Base-by-base conservation (phyloP, 2,888 invertebrate species). In the Agrilus mali region DNA sequence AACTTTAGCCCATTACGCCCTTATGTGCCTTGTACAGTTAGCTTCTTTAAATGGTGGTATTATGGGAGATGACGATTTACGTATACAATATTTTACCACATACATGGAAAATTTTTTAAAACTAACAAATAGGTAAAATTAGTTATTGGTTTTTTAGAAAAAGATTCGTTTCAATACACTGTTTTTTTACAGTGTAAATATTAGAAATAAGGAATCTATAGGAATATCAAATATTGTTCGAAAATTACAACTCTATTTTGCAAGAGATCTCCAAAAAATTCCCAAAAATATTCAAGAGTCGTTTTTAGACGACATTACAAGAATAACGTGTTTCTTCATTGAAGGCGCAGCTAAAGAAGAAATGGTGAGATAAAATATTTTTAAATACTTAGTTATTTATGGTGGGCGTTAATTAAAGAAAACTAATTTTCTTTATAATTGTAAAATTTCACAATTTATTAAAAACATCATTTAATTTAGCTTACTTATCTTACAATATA, bases 21-120 rank as follows among this genome's bases (percentile, higher is more conserved):
- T 92, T 44, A 83, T 78, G 41, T 90, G 92, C 64, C 69, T 94
- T 37, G 82, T 85, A 8, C 92, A 92, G 61, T 67, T 93, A 45
- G 80, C 82, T 0, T 78, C 81, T 13, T 61, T 86, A 27, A 77
- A 74, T 58, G 83, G 83, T 5, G 65, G 67, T 3, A 64, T 81
- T 6, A 63, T 78, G 45, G 55, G 66, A 43, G 57, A 53, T 4
- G 69, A 71, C 33, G 70, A 73, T 40, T 61, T 68, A 1, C 65
- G 72, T 47, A 52, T 71, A 4, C 67, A 72, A 38, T 84, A 82
- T 57, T 60, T 82, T 5, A 68, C 69, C 8, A 66, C 67, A 44
- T 82, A 77, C 55, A 58, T 81, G 51, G 69, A 74, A 47, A 72
- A 74, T 47, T 76, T 82, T 55, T 60, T 81, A 15, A 74, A 76